A percentile compares a stretch with the other conserved stretches of the same genome.
Conservation (phyloP, 2,797 vertebrate species). For the Myotis myotis region DNA sequence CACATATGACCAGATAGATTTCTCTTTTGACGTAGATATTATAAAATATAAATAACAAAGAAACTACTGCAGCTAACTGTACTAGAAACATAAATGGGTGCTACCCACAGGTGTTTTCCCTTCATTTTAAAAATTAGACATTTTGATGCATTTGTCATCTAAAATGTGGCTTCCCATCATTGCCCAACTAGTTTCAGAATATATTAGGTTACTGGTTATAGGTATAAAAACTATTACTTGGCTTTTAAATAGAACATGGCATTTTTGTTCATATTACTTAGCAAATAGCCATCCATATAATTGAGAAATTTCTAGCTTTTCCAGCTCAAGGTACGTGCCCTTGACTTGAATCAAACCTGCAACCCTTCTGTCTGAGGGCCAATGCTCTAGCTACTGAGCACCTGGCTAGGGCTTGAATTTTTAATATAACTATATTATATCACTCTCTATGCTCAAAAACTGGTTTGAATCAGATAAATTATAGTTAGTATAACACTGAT, state of each 20-base stretch:
- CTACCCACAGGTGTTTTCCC: not conserved
- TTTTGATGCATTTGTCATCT: not conserved
- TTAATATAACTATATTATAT: not conserved
- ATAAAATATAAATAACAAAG: not conserved
- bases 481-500: not conserved
- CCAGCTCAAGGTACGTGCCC: not conserved
- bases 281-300: not conserved
- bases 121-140: not conserved
- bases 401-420: not conserved
- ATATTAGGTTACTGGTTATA: not conserved
- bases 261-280: not conserved
- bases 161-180: not conserved
- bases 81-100: not conserved
- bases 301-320: not conserved
- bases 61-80: conserved; percentile 3
- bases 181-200: not conserved
- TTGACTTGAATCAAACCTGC: too few species aligned
- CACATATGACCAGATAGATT: not conserved
- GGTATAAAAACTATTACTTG: not conserved
- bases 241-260: not conserved
- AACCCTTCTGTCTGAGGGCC: too few species aligned
- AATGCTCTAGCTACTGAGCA: too few species aligned
- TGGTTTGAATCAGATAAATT: not conserved
- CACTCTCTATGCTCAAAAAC: conserved; percentile 19
- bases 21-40: not conserved